phyloP scores from a whole-genome alignment of 2,113 vertebrate species.

The Nematolebias whitei region DNA sequence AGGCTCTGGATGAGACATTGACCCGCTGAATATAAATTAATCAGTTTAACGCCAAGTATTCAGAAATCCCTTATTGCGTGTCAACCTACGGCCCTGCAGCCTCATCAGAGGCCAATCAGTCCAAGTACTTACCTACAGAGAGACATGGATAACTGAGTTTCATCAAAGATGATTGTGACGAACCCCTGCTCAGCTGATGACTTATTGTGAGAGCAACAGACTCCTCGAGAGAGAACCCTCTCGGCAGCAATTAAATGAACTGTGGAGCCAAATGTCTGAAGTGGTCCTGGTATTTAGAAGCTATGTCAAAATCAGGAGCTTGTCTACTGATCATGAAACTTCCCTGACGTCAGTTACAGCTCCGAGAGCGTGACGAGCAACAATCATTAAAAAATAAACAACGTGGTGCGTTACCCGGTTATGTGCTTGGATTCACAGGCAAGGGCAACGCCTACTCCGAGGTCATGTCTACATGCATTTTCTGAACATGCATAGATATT shows the following conservation, averaged over 20 bases:
- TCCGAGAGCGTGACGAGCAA: constrained; percentile 14
- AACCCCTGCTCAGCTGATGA: constrained; percentile 55
- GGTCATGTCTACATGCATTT: background rate
- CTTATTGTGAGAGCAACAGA: constrained; percentile 48
- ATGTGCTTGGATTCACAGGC: constrained; percentile 8
- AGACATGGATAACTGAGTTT: constrained; percentile 55
- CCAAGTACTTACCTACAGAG: constrained; percentile 42
- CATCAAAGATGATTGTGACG: constrained; percentile 61
- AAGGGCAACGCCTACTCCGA: constrained; percentile 13
- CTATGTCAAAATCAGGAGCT: constrained; percentile 29
- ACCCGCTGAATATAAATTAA: constrained; percentile 44
- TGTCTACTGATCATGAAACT: constrained; percentile 30
- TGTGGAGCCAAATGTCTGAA: constrained; percentile 49
- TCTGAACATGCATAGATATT: too few species aligned
- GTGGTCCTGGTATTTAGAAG: constrained; percentile 39
- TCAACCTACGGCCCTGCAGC: constrained; percentile 48
- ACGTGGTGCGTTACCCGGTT: constrained; percentile 1
- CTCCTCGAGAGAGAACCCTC: constrained; percentile 49
- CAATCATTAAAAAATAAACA: constrained; percentile 20
- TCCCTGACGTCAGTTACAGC: constrained; percentile 21
- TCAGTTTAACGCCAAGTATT: constrained; percentile 47
- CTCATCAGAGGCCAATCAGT: constrained; percentile 67
- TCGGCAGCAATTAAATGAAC: constrained; percentile 62
- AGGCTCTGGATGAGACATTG: too few species aligned
- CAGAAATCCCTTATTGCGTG: constrained; percentile 58